Base-by-base conservation (phyloP, 2,113 vertebrate species). In the Tragelaphus scriptus region DNA sequence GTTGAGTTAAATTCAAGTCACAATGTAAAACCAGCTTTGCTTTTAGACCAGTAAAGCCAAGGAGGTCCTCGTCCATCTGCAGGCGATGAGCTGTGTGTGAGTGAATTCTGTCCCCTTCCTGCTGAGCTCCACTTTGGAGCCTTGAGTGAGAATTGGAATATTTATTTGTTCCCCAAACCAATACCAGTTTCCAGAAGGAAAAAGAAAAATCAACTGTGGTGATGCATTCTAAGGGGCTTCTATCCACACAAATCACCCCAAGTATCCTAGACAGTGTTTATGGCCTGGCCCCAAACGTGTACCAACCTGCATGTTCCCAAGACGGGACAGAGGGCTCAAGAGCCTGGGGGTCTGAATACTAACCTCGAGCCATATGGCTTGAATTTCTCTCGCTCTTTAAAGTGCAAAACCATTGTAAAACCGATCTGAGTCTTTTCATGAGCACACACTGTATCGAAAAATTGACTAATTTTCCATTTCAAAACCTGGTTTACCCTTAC, bases 51-150 rank as follows among this genome's bases (percentile, higher is more conserved):
- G 10, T 32, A 26, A 28, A 25, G 32, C 16, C 49, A 8, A 80
- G 56, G 84, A 9, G 13, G 3, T 1, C 3, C 13, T 26, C 0
- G 0, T 79, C 40, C 11, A 0, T 13, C 36, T 6, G 0, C 2
- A 47, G 13, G 14, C 3, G 0, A 4, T 16, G 3, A 19, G 65
- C 49, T 59, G 7, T 6, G 56, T 23, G 79, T 23, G 17, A 6
- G 0, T 0, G 2, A 5, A 14, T 30, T 14, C 53, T 9, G 28
- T 36, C 2, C 1, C 23, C 61, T 21, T 19, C n/a, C 21, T 7
- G 51, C 25, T 5, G 51, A 82, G 32, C 49, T 68, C 40, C 59
- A 5, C 7, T 1, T 1, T 4, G 79, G 17, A 19, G 53, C 89
- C 21, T 63, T 51, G 17, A 26, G 16, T 4, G 15, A 71, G 32